Evolutionary conservation across 2,797 vertebrate genomes (phyloP), one percentile per base, ranked within the genome.

Genomic region (Anabas testudineus): DNA sequence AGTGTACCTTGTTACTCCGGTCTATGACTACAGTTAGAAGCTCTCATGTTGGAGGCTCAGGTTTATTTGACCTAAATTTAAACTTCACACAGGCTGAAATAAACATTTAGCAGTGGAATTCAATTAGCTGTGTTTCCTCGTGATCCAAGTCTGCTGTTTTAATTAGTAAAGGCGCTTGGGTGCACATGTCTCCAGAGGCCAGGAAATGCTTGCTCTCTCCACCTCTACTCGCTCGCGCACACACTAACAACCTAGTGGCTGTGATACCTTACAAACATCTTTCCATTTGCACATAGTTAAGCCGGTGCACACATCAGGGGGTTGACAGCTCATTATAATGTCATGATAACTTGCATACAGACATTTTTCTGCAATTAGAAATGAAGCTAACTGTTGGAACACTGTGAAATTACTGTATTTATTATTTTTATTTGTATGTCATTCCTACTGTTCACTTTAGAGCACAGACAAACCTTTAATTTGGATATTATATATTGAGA

Each of bases 101-200:
- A 87, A 74, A 81, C 54, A 71, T 59, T 66, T 39, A 52, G 45
- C 56, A 64, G 61, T 75, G 55, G 60, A 83, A 74, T 85, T 83
- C 60, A 87, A 81, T 85, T 81, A 85, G 68, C 46, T 37, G 55
- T 13, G 2, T 39, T 81, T 64, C 67, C 54, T 60, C 76, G 58
- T 76, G 71, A 76, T 80, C 59, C 36, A 42, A 63, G 67, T 61
- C 46, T 51, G 34, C 47, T 32, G 52, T 69, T 75, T 80, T 66
- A 80, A 82, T 78, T 81, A 69, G 48, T n/a, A 26, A 52, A 60
- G 45, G 69, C 2, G 19, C 46, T 34, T 19, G 43, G 42, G 60
- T 45, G 28, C 46, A 18, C 16, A 26, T n/a, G 10, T 73, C 72
- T 80, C 71, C 42, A 46, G 65, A 72, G 74, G 51, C 57, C 32